phyloP scores from a whole-genome alignment of 92 coral and sea anemone genomes.

The Diadumene lineata region DNA sequence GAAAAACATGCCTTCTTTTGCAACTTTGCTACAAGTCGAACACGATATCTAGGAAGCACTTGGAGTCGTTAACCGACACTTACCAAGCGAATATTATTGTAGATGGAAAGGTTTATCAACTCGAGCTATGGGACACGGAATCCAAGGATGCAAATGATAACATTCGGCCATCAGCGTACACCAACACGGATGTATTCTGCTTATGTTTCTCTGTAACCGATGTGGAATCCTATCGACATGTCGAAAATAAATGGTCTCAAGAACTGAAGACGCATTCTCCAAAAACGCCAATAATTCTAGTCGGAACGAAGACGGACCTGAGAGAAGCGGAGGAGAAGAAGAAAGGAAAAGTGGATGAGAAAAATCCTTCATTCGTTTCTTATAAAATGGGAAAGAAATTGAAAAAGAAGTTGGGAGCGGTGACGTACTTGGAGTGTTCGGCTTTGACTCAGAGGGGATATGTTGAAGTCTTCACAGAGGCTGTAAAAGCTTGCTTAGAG shows the following conservation, averaged over 20 bases:
- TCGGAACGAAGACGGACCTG: constrained; percentile 82
- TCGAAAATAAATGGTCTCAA: constrained; percentile 63
- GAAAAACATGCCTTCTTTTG: constrained; percentile 79
- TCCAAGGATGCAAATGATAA: constrained; percentile 40
- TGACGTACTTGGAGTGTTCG: constrained; percentile 78
- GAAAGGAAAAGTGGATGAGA: constrained; percentile 51
- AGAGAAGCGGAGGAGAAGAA: constrained; percentile 61
- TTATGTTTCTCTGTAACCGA: constrained; percentile 74
- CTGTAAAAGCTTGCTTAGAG: constrained; percentile 58
- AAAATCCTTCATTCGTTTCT: constrained; percentile 40
- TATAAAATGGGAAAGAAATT: constrained; percentile 74
- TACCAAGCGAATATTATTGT: constrained; percentile 78
- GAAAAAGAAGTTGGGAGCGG: constrained; percentile 69
- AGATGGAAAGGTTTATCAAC: constrained; percentile 75
- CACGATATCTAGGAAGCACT: constrained; percentile 72
- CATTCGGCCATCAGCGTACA: constrained; percentile 39
- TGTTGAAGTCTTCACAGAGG: constrained; percentile 74
- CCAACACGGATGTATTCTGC: constrained; percentile 76
- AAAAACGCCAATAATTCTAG: constrained; percentile 72
- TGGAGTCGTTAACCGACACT: constrained; percentile 70
- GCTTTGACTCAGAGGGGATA: constrained; percentile 81
- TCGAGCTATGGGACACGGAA: constrained; percentile 82
- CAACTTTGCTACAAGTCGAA: constrained; percentile 86
- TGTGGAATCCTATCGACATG: constrained; percentile 69
- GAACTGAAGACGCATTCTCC: constrained; percentile 66